Evolutionary conservation across 1,140 invertebrate genomes (phyloP).

Genomic region (Drosophila serrata): DNA sequence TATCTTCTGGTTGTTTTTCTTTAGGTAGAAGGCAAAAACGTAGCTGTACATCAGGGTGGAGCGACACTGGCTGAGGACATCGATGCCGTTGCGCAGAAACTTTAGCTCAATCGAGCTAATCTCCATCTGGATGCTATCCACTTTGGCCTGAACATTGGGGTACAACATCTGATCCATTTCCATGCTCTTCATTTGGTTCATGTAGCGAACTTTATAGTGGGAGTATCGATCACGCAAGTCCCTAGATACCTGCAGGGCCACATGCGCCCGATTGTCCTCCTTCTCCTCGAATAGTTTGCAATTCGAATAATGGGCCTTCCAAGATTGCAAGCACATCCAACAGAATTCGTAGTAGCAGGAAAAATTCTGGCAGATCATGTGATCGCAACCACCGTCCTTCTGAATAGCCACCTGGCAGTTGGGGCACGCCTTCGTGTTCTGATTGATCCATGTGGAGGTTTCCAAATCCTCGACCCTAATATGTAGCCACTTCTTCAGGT

Average conservation of each 20-base stretch:
- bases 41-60: slow-evolving; percentile 99
- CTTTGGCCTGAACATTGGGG: slow-evolving; percentile 96
- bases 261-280: slow-evolving; percentile 96
- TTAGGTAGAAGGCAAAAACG: slow-evolving; percentile 99
- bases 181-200: slow-evolving; percentile 99
- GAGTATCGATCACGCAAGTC: slow-evolving; percentile 93
- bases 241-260: slow-evolving; percentile 97
- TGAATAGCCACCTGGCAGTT: slow-evolving; percentile 99
- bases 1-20: slow-evolving; percentile 98
- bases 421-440: slow-evolving; percentile 99
- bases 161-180: slow-evolving; percentile 98
- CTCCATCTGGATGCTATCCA: slow-evolving; percentile 99
- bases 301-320: slow-evolving; percentile 99
- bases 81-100: slow-evolving; percentile 98
- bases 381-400: slow-evolving; percentile 99
- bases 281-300: slow-evolving; percentile 99
- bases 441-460: slow-evolving; percentile 99
- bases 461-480: slow-evolving; percentile 99
- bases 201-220: slow-evolving; percentile 99
- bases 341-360: slow-evolving; percentile 99
- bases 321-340: slow-evolving; percentile 99
- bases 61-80: slow-evolving; percentile 98
- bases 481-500: slow-evolving; percentile 98
- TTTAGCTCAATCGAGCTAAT: slow-evolving; percentile 99
- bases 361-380: slow-evolving; percentile 99